Conservation (phyloP, 2,797 vertebrate genomes). For the Liasis olivaceus region DNA sequence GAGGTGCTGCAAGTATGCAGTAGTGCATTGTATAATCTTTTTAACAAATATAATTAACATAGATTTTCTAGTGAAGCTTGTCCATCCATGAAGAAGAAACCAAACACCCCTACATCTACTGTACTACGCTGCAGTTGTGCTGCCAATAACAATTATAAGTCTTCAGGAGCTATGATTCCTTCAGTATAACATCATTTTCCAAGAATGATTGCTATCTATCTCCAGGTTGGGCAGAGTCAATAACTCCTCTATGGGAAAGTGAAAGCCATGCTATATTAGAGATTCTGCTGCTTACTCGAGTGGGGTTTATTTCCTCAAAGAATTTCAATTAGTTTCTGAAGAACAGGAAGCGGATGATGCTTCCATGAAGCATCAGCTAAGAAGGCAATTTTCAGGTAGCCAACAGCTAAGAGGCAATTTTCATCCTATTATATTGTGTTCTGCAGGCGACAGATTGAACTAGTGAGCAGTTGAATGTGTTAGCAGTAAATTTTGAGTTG, state of each 20-base stretch:
- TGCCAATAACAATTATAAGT: conserved; percentile 22
- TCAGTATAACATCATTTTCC: conserved; percentile 44
- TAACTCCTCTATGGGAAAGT: conserved; percentile 51
- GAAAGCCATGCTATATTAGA: conserved; percentile 47
- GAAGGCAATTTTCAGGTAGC: conserved; percentile 62
- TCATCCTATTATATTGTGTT: conserved; percentile 64
- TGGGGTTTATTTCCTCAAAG: conserved; percentile 59
- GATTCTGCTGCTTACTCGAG: conserved; percentile 56
- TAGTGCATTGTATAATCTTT: not conserved
- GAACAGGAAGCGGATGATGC: conserved; percentile 55
- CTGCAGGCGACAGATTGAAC: conserved; percentile 59
- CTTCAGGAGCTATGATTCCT: conserved; percentile 22
- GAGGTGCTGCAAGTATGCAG: not conserved
- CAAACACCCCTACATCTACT: not conserved
- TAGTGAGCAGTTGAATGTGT: conserved; percentile 55
- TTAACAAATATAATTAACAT: not conserved
- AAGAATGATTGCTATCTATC: conserved; percentile 52
- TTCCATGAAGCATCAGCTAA: conserved; percentile 62
- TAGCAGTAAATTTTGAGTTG: conserved; percentile 13
- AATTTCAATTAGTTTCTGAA: conserved; percentile 67
- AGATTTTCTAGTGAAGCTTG: not conserved
- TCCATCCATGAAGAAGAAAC: not conserved
- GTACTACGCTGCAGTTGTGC: not conserved
- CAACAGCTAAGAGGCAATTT: conserved; percentile 67
- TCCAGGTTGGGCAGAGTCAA: conserved; percentile 41